Conservation (phyloP, 2,888 invertebrate genomes). For the Pardosa pseudoannulata region DNA sequence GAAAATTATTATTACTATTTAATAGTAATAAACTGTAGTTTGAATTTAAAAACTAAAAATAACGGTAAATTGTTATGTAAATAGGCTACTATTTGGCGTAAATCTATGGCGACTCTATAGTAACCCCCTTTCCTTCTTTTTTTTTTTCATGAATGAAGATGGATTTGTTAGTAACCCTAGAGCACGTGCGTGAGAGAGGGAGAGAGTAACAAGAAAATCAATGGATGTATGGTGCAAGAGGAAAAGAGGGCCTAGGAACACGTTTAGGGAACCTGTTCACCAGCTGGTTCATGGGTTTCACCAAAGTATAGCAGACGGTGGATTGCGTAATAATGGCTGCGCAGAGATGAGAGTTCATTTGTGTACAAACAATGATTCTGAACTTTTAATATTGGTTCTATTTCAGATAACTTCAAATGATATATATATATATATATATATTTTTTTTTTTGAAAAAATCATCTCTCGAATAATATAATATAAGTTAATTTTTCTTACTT, state of each 20-base stretch:
- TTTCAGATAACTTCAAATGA: no score
- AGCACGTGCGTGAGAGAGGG: slow-evolving; percentile 16
- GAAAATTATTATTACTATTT: background rate
- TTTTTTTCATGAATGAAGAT: slow-evolving; percentile 14
- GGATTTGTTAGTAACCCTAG: slow-evolving; percentile 7
- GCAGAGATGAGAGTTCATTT: no score
- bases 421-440: no score
- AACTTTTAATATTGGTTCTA: no score
- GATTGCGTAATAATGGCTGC: no score
- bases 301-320: no score
- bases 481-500: no score
- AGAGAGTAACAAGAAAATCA: slow-evolving; percentile 23
- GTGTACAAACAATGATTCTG: no score
- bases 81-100: slow-evolving; percentile 15
- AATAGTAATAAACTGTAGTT: background rate
- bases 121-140: background rate
- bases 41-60: background rate
- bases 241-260: background rate
- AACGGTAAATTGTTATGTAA: background rate
- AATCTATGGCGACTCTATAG: background rate
- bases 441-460: no score
- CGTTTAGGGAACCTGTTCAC: no score
- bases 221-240: background rate
- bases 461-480: no score
- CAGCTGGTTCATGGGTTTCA: no score